phyloP scores from a whole-genome alignment of 2,113 vertebrate species.

The Spea multiplicata region DNA sequence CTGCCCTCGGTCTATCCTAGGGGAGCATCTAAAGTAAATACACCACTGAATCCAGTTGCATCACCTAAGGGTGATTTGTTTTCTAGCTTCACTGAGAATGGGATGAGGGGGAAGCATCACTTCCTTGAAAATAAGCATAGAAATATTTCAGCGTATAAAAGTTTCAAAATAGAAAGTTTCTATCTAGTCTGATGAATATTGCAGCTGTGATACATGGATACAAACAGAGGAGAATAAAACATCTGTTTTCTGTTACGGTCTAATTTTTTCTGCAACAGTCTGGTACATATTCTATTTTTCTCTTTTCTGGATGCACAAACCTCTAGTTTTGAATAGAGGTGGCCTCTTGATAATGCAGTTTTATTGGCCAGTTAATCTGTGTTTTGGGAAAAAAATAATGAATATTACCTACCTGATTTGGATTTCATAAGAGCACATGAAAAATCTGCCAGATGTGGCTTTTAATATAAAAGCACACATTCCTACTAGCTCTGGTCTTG shows the following conservation, averaged over 20 bases:
- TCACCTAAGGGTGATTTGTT: too few relatives aligned
- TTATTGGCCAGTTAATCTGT: background rate
- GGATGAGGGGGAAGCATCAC: too few relatives aligned
- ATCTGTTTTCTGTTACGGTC: slow-evolving; percentile 37
- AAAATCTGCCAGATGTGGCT: background rate
- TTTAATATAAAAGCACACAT: background rate
- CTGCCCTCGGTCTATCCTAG: too few relatives aligned
- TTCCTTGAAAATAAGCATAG: background rate
- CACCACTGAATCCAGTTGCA: too few relatives aligned
- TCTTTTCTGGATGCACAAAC: slow-evolving; percentile 3
- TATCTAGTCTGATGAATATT: slow-evolving; percentile 1
- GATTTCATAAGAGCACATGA: background rate
- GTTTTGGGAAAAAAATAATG: slow-evolving; percentile 8
- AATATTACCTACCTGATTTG: background rate
- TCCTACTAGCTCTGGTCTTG: background rate
- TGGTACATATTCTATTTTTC: slow-evolving; percentile 1
- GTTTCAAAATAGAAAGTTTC: slow-evolving; percentile 10
- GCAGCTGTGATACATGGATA: slow-evolving; percentile 31
- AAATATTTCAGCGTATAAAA: background rate
- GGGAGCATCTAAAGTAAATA: too few relatives aligned
- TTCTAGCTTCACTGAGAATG: too few relatives aligned
- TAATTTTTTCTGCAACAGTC: slow-evolving; percentile 21
- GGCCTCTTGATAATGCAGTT: background rate
- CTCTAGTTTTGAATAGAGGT: slow-evolving; percentile 7
- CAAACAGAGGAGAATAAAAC: slow-evolving; percentile 28